Evolutionary conservation across 2,888 invertebrate genomes (phyloP).

Genomic region (Callimorpha dominula): DNA sequence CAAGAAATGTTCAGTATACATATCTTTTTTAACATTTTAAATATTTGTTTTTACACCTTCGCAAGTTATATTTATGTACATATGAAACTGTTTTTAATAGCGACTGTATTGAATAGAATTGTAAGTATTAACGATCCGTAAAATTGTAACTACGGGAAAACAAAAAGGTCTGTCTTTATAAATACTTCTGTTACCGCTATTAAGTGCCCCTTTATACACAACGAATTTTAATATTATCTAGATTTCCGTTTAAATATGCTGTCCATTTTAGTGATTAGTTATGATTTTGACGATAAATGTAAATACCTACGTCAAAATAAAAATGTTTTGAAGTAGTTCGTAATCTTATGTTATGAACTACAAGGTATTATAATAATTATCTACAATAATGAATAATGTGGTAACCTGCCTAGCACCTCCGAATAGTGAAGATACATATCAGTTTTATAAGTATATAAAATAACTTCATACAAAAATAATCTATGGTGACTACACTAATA

Average conservation of each 20-base stretch:
- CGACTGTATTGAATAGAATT: not conserved
- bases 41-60: not conserved
- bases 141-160: not conserved
- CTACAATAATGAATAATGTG: slow-evolving; percentile 68
- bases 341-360: slow-evolving; percentile 29
- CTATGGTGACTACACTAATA: slow-evolving; percentile 33
- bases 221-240: not conserved
- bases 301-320: not conserved
- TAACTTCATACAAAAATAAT: slow-evolving; percentile 42
- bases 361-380: slow-evolving; percentile 61
- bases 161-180: not conserved
- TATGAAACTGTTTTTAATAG: not conserved
- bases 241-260: not conserved
- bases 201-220: not conserved
- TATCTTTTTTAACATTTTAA: not conserved
- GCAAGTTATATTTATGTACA: not conserved
- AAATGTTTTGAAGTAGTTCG: slow-evolving; percentile 23
- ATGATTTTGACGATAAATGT: not conserved
- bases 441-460: slow-evolving; percentile 43
- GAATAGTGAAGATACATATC: slow-evolving; percentile 56
- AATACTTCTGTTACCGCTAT: not conserved
- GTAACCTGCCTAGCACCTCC: slow-evolving; percentile 81
- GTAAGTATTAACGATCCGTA: not conserved
- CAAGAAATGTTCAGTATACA: not conserved
- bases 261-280: not conserved